Evolutionary conservation across 2,797 vertebrate genomes (phyloP), one percentile per base, ranked within the genome.

Genomic region (Eutrigla gurnardus): DNA sequence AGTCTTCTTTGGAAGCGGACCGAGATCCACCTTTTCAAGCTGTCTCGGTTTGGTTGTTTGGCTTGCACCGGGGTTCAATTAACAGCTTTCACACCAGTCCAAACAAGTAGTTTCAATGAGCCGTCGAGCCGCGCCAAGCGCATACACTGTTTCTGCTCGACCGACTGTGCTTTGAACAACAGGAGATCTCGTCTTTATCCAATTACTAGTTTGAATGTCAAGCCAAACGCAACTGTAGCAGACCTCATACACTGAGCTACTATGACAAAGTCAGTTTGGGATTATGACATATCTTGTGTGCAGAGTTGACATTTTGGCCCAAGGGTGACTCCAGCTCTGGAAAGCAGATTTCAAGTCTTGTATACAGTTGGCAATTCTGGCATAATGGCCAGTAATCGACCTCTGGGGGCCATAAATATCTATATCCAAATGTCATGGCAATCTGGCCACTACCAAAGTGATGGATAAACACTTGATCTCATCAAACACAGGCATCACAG

Each of bases 261-360:
- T 46, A 10, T 9, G 0, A 10, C 59, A 10, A 42, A 53, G 39
- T 65, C 57, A n/a, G 37, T 58, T 76, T 49, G 17, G 18, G 18
- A 50, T 50, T 50, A 40, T 7, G 35, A 65, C 17, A 60, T 33
- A 50, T 59, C n/a, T 15, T 47, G 15, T 54, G 46, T 17, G 52
- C 58, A 58, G 2, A 36, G 59, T n/a, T 60, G 61, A 60, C 4
- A 59, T 59, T 73, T 65, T 36, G 60, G 14, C 17, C 60, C 58
- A 5, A 53, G 17, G 49, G 15, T 75, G 33, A 53, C 33, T 8
- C 12, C 15, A 40, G 42, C 4, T 57, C 14, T n/a, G 10, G n/a
- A 47, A 37, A 64, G 35, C 40, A 33, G 14, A 25, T 57, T 50
- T 40, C 4, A 55, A n/a, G n/a, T 54, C 11, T 69, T 40, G 25